A percentile compares a stretch with the other conserved stretches of the same genome.
These are phyloP conservation scores for Lerema accius DNA, from an alignment of 1,140 invertebrate genomes.

Conservation along the genomic window DNA sequence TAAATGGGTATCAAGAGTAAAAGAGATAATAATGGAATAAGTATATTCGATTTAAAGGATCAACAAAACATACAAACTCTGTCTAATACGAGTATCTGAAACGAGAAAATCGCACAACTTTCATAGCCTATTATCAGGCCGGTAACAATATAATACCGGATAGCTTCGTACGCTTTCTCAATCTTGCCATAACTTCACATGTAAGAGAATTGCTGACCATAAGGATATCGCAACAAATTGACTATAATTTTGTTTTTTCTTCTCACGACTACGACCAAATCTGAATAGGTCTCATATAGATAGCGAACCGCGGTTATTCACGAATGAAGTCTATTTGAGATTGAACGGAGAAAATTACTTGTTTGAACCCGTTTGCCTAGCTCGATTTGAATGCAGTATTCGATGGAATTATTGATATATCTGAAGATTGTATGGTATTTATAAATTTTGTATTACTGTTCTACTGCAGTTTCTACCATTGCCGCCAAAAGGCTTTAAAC, in stretches of 20 bases:
- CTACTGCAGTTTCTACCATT: too few species aligned
- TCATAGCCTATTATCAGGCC: background rate
- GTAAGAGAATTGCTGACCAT: constrained; percentile 72
- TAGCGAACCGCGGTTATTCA: constrained; percentile 59
- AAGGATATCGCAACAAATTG: constrained; percentile 77
- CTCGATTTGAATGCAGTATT: constrained; percentile 12
- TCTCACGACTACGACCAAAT: constrained; percentile 66
- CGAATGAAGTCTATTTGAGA: constrained; percentile 43
- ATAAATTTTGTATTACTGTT: too few species aligned
- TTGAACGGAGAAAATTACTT: constrained; percentile 64
- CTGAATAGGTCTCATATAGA: constrained; percentile 59
- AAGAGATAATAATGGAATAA: too few species aligned
- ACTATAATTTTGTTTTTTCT: constrained; percentile 77
- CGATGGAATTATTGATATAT: too few species aligned
- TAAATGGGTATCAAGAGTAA: too few species aligned
- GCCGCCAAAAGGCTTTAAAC: too few species aligned
- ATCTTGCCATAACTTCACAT: constrained; percentile 62
- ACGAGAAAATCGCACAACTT: background rate
- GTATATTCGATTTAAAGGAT: too few species aligned
- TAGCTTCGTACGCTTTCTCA: constrained; percentile 48
- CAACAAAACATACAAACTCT: too few species aligned
- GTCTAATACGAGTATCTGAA: too few species aligned
- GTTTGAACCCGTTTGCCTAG: constrained; percentile 55
- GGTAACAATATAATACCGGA: constrained; percentile 51
- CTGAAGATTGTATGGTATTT: too few species aligned